Evolutionary conservation across 2,888 invertebrate genomes (phyloP).

Genomic region (Drosophila mimica): DNA sequence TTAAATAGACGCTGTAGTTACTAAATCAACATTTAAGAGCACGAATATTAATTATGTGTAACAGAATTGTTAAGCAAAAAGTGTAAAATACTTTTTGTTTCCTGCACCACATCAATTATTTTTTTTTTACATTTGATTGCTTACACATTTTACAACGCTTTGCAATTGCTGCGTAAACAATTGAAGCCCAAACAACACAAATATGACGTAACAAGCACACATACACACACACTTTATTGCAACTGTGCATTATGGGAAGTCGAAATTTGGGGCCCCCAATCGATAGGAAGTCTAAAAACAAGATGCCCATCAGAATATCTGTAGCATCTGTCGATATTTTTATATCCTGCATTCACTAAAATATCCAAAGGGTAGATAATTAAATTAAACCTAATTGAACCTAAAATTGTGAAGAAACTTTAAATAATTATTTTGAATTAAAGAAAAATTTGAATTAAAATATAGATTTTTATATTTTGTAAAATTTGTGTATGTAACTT

Average conservation of each 20-base stretch:
- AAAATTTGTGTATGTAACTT: no score
- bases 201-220: slow-evolving; percentile 29
- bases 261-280: slow-evolving; percentile 7
- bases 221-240: slow-evolving; percentile 16
- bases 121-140: slow-evolving; percentile 1
- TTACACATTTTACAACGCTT: slow-evolving; percentile 18
- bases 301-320: slow-evolving; percentile 16
- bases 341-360: slow-evolving; percentile 2
- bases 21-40: not conserved
- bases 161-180: slow-evolving; percentile 37
- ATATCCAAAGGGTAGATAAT: not conserved
- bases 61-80: not conserved
- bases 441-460: not conserved
- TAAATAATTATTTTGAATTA: not conserved
- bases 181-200: slow-evolving; percentile 8
- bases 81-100: not conserved
- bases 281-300: slow-evolving; percentile 16
- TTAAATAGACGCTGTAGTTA: not conserved
- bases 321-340: not conserved
- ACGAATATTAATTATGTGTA: not conserved
- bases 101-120: slow-evolving; percentile 16
- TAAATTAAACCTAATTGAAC: not conserved
- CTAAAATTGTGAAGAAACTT: not conserved
- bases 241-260: slow-evolving; percentile 21
- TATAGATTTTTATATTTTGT: not conserved